These are phyloP conservation scores for Drosophila pseudotalamancana DNA, from an alignment of 2,888 invertebrate species.

Conservation along the genomic window DNA sequence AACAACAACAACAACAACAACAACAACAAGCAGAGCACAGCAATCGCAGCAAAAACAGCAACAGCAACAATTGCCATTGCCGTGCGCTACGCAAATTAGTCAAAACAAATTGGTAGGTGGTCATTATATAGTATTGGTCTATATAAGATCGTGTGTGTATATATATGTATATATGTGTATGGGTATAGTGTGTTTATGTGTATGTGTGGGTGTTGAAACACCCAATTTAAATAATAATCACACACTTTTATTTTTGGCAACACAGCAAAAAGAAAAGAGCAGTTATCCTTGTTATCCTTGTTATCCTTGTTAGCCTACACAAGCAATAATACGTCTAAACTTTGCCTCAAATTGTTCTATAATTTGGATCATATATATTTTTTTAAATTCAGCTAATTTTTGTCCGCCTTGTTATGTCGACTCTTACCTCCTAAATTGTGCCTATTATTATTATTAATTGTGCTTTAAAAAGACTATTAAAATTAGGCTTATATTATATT, in stretches of 20 bases:
- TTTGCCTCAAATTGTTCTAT: background rate
- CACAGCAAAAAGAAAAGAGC: background rate
- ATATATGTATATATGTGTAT: background rate
- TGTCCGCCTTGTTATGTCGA: too few species aligned
- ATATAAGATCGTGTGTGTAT: constrained; percentile 10
- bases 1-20: constrained; percentile 31
- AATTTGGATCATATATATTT: background rate
- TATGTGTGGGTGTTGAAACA: background rate
- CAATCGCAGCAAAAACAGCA: constrained; percentile 43
- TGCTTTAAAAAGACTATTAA: background rate
- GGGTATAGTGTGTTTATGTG: background rate
- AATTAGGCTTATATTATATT: background rate
- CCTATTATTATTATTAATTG: background rate
- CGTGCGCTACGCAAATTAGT: constrained; percentile 64
- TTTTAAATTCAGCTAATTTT: background rate
- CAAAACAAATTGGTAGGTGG: constrained; percentile 75
- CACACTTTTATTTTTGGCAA: background rate
- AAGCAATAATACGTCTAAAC: background rate
- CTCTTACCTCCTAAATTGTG: background rate
- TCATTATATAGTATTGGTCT: constrained; percentile 42
- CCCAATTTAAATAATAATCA: constrained; percentile 14
- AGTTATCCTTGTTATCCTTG: background rate
- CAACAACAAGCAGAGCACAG: constrained; percentile 31
- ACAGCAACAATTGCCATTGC: constrained; percentile 59
- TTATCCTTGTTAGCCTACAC: too few species aligned